A percentile compares a stretch with the other conserved stretches of the same genome.
These are phyloP conservation scores for Cotesia typhae DNA, from an alignment of 1,140 invertebrate genomes.

Conservation along the genomic window DNA sequence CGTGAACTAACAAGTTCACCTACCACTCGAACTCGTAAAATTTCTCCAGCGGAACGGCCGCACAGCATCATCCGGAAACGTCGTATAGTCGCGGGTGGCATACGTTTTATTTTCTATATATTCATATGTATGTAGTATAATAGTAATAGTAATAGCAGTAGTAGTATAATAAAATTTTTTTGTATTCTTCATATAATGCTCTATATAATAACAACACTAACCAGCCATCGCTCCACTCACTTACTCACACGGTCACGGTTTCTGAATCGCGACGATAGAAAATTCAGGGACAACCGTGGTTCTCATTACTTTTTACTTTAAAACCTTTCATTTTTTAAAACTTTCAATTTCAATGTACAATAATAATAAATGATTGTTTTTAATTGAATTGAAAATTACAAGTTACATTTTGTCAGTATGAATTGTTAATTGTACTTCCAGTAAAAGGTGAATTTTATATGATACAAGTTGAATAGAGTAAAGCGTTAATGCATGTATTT, in stretches of 20 bases:
- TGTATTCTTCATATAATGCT: too few species aligned
- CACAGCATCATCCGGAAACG: constrained; percentile 30
- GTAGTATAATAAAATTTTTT: too few species aligned
- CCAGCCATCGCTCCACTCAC: too few species aligned
- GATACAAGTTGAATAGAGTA: too few species aligned
- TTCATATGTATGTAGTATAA: too few species aligned
- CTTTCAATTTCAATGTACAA: background rate
- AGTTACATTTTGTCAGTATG: too few species aligned
- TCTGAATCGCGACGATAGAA: constrained; percentile 16
- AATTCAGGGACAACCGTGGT: constrained; percentile 34
- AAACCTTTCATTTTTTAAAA: background rate
- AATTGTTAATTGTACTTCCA: too few species aligned
- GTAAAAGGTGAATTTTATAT: too few species aligned
- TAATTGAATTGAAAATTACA: too few species aligned
- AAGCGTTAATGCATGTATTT: background rate
- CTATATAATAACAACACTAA: too few species aligned
- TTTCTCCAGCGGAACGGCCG: constrained; percentile 25
- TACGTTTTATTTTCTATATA: background rate
- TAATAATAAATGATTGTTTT: too few species aligned
- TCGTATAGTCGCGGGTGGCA: constrained; percentile 2
- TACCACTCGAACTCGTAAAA: constrained; percentile 25
- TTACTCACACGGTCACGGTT: constrained; percentile 24
- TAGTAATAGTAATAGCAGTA: too few species aligned
- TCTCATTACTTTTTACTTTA: constrained; percentile 4
- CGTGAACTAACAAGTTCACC: constrained; percentile 2